Evolutionary conservation across 2,113 vertebrate species (phyloP).

Genomic region (Sebastes fasciatus): DNA sequence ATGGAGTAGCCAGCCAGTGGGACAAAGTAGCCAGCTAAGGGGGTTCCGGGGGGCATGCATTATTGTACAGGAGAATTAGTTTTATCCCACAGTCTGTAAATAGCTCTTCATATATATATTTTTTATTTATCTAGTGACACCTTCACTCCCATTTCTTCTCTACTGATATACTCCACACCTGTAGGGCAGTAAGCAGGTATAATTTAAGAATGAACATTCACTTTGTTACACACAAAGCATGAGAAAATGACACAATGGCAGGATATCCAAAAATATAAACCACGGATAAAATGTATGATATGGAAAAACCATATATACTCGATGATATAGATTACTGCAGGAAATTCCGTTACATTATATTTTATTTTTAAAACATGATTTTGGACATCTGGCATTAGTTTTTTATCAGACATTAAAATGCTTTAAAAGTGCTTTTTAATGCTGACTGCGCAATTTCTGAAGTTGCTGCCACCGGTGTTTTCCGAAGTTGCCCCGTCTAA

Average conservation of each 20-base stretch:
- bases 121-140: background rate
- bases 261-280: background rate
- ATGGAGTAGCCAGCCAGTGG: background rate
- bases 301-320: background rate
- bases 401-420: too few species aligned
- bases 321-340: background rate
- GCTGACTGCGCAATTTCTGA: too few species aligned
- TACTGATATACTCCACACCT: background rate
- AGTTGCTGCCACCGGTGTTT: too few species aligned
- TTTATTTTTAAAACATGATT: background rate
- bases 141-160: background rate
- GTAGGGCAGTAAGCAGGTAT: background rate
- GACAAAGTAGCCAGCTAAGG: background rate
- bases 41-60: background rate
- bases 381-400: background rate
- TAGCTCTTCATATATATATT: background rate
- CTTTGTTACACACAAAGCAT: background rate
- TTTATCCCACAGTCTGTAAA: background rate
- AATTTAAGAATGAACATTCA: background rate
- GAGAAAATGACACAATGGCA: background rate
- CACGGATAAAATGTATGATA: background rate
- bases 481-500: too few species aligned
- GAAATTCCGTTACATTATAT: too few species aligned
- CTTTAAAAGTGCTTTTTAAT: too few species aligned
- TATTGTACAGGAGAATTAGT: background rate